Evolutionary conservation across 2,888 invertebrate species (phyloP).

Genomic region (Conomelus anceps): DNA sequence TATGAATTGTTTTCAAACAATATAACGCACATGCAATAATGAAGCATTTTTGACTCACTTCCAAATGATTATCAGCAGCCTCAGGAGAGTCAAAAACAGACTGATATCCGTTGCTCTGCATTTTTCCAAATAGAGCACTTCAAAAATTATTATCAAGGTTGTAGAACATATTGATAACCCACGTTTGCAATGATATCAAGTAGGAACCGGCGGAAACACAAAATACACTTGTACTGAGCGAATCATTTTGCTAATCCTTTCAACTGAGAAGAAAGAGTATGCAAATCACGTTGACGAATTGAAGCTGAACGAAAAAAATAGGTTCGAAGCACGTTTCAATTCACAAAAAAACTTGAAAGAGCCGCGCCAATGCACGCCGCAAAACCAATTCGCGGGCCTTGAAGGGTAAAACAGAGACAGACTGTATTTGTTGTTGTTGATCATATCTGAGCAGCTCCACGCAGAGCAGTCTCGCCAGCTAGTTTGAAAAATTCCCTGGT

Average conservation of each 20-base stretch:
- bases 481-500: neutral
- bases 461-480: neutral
- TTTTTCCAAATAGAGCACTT: neutral
- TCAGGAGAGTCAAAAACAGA: constrained; percentile 6
- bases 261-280: neutral
- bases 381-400: neutral
- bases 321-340: neutral
- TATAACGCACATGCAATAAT: neutral
- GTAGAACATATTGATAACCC: neutral
- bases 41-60: neutral
- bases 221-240: neutral
- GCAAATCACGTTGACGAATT: neutral
- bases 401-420: neutral
- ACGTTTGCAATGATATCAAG: neutral
- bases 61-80: constrained; percentile 2
- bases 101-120: constrained; percentile 5
- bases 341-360: neutral
- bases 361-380: neutral
- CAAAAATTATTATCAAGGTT: neutral
- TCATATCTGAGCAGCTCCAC: neutral
- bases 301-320: neutral
- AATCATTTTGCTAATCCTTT: neutral
- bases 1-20: too few species aligned
- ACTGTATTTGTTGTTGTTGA: too few species aligned
- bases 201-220: neutral